A percentile compares a stretch with the other conserved stretches of the same genome.
phyloP scores from a whole-genome alignment of 2,797 vertebrate genomes.

The Australoheros facetus region DNA sequence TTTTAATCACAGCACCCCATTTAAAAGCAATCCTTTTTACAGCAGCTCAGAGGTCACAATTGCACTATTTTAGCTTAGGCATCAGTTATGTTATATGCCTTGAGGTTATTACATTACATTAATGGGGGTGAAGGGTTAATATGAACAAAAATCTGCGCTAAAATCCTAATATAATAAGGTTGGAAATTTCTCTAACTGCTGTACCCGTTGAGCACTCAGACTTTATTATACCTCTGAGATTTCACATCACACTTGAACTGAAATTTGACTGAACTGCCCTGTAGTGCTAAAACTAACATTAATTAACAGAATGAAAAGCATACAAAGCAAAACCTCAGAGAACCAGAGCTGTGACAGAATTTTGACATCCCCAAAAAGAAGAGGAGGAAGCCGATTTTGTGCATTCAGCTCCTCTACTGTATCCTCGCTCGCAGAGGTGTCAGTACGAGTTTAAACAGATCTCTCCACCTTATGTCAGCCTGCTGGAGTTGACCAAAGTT shows the following conservation, averaged over 20 bases:
- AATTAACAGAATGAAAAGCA: conserved; percentile 27
- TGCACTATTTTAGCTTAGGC: background rate
- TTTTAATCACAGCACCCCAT: background rate
- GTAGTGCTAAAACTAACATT: conserved; percentile 10
- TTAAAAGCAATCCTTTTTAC: background rate
- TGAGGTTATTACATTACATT: background rate
- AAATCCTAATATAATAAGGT: background rate
- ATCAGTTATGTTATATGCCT: background rate
- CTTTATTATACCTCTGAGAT: conserved; percentile 3
- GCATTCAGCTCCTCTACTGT: conserved; percentile 4
- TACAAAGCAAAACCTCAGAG: conserved; percentile 2
- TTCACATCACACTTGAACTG: background rate
- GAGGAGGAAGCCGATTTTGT: background rate
- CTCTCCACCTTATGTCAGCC: conserved; percentile 1
- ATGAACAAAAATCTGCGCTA: background rate
- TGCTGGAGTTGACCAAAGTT: conserved; percentile 17
- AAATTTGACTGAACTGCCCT: conserved; percentile 31
- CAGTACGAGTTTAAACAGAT: conserved; percentile 34
- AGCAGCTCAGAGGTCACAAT: conserved; percentile 3
- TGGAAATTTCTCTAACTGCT: background rate
- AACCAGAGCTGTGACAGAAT: conserved; percentile 8
- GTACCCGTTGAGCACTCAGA: conserved; percentile 17
- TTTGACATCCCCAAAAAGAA: background rate
- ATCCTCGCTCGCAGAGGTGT: conserved; percentile 24
- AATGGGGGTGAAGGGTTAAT: conserved; percentile 1